Base-by-base conservation (phyloP, 2,113 vertebrate genomes). In the Notothenia rossii region DNA sequence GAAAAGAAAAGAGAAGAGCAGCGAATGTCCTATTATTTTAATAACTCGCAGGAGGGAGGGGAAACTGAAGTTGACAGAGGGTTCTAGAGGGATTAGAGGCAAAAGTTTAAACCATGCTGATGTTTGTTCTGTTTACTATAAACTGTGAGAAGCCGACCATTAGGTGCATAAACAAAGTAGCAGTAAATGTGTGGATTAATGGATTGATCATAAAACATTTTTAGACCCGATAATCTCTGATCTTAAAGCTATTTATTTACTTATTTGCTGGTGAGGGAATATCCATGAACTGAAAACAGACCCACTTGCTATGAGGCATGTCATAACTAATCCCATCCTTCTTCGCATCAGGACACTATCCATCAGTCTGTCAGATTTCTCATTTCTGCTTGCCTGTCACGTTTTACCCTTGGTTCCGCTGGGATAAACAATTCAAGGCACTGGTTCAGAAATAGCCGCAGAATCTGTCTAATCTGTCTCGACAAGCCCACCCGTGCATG, bases 401-500 rank as follows among this genome's bases (percentile, higher is more conserved):
- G 15, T 54, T 80, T 65, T 22, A 12, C 20, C 54, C 43, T 48
- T 40, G 51, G 29, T 46, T 74, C 50, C 10, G 4, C 60, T 33
- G 36, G n/a, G 43, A 83, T 64, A 63, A 83, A 87, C 54, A 62
- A 65, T 51, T 60, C 5, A 53, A 63, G 70, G 65, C 49, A 2
- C 53, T 50, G 70, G 40, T 69, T 72, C 72, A 77, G 72, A 79
- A 79, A 83, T 75, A 79, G 59, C 70, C 18, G 53, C 18, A 1
- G 12, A 61, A 50, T 54, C 18, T 7, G 53, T 71, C 45, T 82
- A 82, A 87, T 84, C 82, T 84, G 75, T 10, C 18, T 65, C 4
- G 69, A 81, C 69, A 60, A 74, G 68, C 63, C 20, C 64, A 56
- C 77, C 12, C 4, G 36, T 40, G 36, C 6, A 56, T 60, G 61